Conservation (phyloP, 2,888 invertebrate species). For the Tigriopus californicus region DNA sequence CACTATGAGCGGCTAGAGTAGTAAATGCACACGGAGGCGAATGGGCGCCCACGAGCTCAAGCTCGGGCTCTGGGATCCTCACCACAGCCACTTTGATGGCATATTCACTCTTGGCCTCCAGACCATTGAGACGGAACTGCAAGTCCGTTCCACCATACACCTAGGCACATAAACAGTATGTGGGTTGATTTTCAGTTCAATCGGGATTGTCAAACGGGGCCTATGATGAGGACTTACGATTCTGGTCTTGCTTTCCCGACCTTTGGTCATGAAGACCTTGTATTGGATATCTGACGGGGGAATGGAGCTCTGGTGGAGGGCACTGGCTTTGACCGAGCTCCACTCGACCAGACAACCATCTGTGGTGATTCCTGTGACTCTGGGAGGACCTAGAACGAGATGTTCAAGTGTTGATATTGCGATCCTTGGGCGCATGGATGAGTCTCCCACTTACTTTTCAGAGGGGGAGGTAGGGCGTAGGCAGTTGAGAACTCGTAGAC, state of each 20-base stretch:
- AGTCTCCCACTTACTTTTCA: conserved; percentile 42
- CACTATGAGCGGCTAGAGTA: conserved; percentile 26
- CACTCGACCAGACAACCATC: conserved; percentile 44
- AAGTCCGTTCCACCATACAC: conserved; percentile 31
- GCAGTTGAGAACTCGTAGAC: conserved; percentile 49
- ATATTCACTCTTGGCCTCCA: conserved; percentile 56
- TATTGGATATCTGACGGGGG: not conserved
- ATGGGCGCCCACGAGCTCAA: conserved; percentile 37
- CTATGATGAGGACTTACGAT: conserved; percentile 6
- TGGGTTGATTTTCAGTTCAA: too few species aligned
- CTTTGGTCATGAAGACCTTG: conserved; percentile 13
- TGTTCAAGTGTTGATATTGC: too few species aligned
- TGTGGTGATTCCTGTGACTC: conserved; percentile 36
- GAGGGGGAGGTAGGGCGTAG: conserved; percentile 57
- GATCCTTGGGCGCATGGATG: too few species aligned
- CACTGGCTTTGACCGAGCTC: conserved; percentile 38
- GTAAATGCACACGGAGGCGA: conserved; percentile 44
- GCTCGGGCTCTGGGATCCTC: conserved; percentile 27
- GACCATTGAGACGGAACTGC: conserved; percentile 37
- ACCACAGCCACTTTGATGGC: conserved; percentile 56
- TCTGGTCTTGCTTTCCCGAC: not conserved
- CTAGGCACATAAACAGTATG: too few species aligned
- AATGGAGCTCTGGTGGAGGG: conserved; percentile 15
- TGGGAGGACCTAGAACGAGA: conserved; percentile 33
- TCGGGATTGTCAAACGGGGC: not conserved